Evolutionary conservation across 2,113 vertebrate species (phyloP).

Genomic region (Tragelaphus buxtoni): DNA sequence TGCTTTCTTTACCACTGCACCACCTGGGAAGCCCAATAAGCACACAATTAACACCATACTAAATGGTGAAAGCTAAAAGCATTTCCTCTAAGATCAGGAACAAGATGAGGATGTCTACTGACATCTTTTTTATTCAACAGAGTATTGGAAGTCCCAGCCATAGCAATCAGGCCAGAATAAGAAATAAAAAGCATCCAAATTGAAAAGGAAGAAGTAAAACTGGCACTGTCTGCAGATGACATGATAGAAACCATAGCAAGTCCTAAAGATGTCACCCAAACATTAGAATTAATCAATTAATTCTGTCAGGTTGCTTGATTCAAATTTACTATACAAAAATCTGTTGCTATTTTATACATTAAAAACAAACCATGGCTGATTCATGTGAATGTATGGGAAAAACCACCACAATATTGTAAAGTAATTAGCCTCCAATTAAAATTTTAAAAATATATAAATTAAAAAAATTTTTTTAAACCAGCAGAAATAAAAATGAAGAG

Average conservation of each 20-base stretch:
- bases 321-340: neutral
- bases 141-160: neutral
- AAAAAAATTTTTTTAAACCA: accelerated
- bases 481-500: neutral
- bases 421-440: neutral
- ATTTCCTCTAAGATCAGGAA: neutral
- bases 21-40: neutral
- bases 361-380: neutral
- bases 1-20: neutral
- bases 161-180: neutral
- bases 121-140: neutral
- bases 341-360: neutral
- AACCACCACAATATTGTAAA: neutral
- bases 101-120: neutral
- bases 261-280: neutral
- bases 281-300: neutral
- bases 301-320: neutral
- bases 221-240: neutral
- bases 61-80: neutral
- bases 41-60: neutral
- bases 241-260: neutral
- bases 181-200: neutral
- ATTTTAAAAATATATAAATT: neutral
- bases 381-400: neutral
- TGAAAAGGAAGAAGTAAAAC: neutral